Conservation (phyloP, 1,140 invertebrate species). For the Rhagoletis pomonella region DNA sequence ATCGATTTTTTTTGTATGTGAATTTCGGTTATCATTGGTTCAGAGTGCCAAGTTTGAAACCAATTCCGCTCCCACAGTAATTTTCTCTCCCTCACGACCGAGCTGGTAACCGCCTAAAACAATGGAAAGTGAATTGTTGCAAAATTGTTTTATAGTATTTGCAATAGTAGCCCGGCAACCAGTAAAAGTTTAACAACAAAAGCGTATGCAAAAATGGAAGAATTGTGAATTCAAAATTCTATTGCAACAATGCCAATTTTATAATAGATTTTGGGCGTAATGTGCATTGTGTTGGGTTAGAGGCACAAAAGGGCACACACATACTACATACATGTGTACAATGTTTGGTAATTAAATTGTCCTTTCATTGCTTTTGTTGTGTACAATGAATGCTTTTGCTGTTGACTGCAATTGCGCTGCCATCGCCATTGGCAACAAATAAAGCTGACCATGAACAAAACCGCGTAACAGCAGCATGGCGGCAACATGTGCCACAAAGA, state of each 20-base stretch:
- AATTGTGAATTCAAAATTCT: slow-evolving; percentile 10
- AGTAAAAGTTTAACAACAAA: not conserved
- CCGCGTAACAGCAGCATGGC: not conserved
- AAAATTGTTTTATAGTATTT: not conserved
- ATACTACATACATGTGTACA: too few species aligned
- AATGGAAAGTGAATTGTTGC: slow-evolving; percentile 10
- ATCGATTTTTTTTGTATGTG: not conserved
- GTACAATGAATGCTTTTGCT: not conserved
- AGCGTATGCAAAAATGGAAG: not conserved
- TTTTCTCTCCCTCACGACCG: not conserved
- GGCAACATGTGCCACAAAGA: not conserved
- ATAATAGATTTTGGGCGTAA: not conserved
- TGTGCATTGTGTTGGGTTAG: too few species aligned
- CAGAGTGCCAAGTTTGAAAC: not conserved
- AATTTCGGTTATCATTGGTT: not conserved
- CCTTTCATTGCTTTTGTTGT: not conserved
- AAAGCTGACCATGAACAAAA: slow-evolving; percentile 15
- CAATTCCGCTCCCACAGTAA: not conserved
- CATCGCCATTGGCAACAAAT: slow-evolving; percentile 31
- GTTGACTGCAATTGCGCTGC: not conserved
- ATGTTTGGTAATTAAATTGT: slow-evolving; percentile 50
- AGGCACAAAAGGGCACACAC: too few species aligned
- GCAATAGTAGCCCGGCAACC: not conserved
- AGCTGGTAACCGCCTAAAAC: not conserved
- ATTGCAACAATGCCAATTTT: slow-evolving; percentile 10